Conservation (phyloP, 2,888 invertebrate species). For the Mechanitis mazaeus region DNA sequence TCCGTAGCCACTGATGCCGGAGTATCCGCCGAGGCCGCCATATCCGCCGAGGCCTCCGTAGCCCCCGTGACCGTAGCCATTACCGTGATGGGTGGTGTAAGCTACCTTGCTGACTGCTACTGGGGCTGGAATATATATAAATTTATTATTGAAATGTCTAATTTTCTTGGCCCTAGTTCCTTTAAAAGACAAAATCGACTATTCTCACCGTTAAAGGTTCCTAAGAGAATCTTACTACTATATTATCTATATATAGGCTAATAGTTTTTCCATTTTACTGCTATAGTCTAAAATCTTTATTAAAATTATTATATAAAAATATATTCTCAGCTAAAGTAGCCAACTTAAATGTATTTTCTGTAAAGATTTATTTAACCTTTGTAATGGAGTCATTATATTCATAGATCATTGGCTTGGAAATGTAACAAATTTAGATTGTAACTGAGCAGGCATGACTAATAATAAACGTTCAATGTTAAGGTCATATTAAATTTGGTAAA, state of each 20-base stretch:
- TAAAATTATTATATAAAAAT: too few species aligned
- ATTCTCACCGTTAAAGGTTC: too few species aligned
- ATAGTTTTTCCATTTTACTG: too few species aligned
- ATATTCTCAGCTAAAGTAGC: too few species aligned
- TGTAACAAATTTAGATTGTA: slow-evolving; percentile 18
- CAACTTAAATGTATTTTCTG: too few species aligned
- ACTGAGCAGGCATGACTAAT: slow-evolving; percentile 23
- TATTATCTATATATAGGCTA: too few species aligned
- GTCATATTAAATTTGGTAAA: slow-evolving; percentile 19
- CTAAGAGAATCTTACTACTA: too few species aligned
- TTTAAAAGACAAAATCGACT: background rate
- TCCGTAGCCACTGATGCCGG: slow-evolving; percentile 30
- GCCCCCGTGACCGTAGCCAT: slow-evolving; percentile 29
- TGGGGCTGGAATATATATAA: slow-evolving; percentile 19
- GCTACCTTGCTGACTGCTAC: slow-evolving; percentile 34
- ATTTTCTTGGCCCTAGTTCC: background rate
- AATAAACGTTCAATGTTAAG: slow-evolving; percentile 27
- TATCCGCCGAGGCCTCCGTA: slow-evolving; percentile 38
- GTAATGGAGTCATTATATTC: slow-evolving; percentile 21
- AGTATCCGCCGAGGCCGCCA: slow-evolving; percentile 36
- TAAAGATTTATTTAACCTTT: too few species aligned
- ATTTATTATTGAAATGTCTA: background rate
- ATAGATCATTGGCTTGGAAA: slow-evolving; percentile 24
- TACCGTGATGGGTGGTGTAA: slow-evolving; percentile 30
- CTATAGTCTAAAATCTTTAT: too few species aligned